A percentile compares a stretch with the other conserved stretches of the same genome.
Conservation (phyloP, 2,113 vertebrate species). For the Cottus gobio region DNA sequence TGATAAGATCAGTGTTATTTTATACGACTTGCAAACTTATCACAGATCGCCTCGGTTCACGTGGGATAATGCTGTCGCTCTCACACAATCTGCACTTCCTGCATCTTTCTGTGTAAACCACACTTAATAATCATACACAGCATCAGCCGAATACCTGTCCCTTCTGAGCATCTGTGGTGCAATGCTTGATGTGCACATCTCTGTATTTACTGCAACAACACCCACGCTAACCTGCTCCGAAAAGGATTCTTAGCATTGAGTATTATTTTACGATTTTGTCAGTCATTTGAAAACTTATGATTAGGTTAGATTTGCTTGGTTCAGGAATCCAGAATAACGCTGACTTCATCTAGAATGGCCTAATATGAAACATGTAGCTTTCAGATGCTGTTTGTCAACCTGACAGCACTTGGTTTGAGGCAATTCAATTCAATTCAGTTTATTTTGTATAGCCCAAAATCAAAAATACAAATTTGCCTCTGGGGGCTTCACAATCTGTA, state of each 20-base stretch:
- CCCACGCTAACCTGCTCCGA: too few species aligned
- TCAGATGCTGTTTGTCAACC: too few species aligned
- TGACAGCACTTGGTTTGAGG: too few species aligned
- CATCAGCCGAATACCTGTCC: too few species aligned
- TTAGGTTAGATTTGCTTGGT: not conserved
- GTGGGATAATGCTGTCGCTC: not conserved
- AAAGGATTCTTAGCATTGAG: too few species aligned
- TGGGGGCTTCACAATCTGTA: too few species aligned
- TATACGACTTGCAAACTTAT: not conserved
- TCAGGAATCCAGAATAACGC: not conserved
- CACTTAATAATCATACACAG: not conserved
- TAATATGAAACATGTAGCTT: too few species aligned
- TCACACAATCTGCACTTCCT: not conserved
- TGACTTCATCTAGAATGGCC: not conserved
- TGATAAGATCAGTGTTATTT: constrained; percentile 7
- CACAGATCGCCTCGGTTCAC: too few species aligned
- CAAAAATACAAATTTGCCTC: too few species aligned
- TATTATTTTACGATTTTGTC: not conserved
- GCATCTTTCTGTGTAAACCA: not conserved
- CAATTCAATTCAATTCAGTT: too few species aligned
- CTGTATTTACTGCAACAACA: not conserved
- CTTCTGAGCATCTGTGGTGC: not conserved
- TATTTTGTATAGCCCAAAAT: too few species aligned
- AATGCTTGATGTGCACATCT: not conserved
- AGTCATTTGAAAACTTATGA: not conserved